phyloP scores from a whole-genome alignment of 1,140 invertebrate species.

The Drosophila leontia region DNA sequence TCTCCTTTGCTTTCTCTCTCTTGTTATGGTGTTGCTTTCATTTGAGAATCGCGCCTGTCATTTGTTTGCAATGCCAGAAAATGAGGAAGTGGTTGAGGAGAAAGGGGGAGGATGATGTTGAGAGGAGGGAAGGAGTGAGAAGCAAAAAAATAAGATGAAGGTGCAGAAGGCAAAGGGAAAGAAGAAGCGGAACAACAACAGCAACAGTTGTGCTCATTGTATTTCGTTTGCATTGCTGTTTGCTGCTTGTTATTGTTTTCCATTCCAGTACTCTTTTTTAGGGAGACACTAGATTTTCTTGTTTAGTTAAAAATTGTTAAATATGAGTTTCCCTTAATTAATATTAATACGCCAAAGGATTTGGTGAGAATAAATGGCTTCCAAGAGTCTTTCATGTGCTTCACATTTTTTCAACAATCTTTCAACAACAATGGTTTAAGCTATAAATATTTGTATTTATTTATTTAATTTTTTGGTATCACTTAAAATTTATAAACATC shows the following conservation, averaged over 20 bases:
- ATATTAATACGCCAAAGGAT: too few species aligned
- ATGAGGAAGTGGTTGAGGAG: not conserved
- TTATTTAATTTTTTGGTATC: not conserved
- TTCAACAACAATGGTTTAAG: not conserved
- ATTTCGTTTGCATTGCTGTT: conserved; percentile 43
- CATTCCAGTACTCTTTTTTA: conserved; percentile 33
- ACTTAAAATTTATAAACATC: not conserved
- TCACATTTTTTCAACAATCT: not conserved
- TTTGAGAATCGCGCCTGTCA: conserved; percentile 59
- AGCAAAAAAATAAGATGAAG: not conserved
- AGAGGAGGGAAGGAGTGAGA: not conserved
- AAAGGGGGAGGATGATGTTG: not conserved
- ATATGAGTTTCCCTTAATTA: too few species aligned
- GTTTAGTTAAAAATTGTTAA: not conserved
- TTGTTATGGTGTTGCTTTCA: conserved; percentile 43
- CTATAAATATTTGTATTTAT: not conserved
- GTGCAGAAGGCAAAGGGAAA: conserved; percentile 2
- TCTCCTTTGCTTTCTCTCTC: not conserved
- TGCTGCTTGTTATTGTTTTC: conserved; percentile 67
- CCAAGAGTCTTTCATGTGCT: not conserved
- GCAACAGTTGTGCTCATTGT: conserved; percentile 76
- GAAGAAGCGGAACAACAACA: conserved; percentile 22
- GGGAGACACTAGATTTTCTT: not conserved
- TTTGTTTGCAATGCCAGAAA: conserved; percentile 46
- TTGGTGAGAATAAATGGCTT: not conserved